Percentiles rank a stretch among this genome's conserved stretches.
Conservation (phyloP, 2,888 invertebrate species). For the Anarsia innoxiella region DNA sequence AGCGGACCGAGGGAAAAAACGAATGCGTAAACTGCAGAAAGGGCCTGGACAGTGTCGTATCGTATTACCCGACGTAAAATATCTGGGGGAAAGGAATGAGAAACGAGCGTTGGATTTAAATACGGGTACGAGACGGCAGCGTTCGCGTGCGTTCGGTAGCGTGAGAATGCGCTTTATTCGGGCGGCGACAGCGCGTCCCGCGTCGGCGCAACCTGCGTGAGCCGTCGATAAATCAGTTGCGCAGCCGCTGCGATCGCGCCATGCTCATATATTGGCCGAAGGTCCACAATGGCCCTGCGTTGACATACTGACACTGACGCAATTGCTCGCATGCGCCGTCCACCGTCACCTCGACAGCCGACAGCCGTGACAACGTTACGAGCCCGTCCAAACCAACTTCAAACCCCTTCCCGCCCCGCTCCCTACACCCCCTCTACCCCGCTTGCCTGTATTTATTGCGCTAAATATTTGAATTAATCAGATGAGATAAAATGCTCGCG, state of each 20-base stretch:
- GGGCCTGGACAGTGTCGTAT: slow-evolving; percentile 74
- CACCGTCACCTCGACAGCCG: slow-evolving; percentile 42
- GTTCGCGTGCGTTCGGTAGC: slow-evolving; percentile 73
- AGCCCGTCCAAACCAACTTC: slow-evolving; percentile 31
- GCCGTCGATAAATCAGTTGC: slow-evolving; percentile 70
- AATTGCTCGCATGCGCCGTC: slow-evolving; percentile 61
- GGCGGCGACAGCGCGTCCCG: slow-evolving; percentile 55
- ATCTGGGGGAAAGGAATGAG: slow-evolving; percentile 73
- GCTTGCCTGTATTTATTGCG: slow-evolving; percentile 63
- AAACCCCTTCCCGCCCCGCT: slow-evolving; percentile 29
- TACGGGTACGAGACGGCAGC: slow-evolving; percentile 59
- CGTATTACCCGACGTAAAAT: slow-evolving; percentile 75
- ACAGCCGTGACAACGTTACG: slow-evolving; percentile 32
- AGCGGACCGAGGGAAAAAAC: slow-evolving; percentile 62
- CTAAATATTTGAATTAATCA: slow-evolving; percentile 75
- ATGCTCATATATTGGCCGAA: slow-evolving; percentile 56
- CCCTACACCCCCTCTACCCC: slow-evolving; percentile 24
- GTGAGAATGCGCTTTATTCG: slow-evolving; percentile 73
- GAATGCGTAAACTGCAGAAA: slow-evolving; percentile 67
- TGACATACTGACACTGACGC: slow-evolving; percentile 67
- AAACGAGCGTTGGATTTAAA: slow-evolving; percentile 72
- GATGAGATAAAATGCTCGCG: slow-evolving; percentile 69
- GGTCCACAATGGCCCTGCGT: slow-evolving; percentile 56
- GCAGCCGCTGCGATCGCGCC: slow-evolving; percentile 44
- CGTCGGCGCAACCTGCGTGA: slow-evolving; percentile 29